These are phyloP conservation scores for Parambassis ranga DNA, from an alignment of 2,797 vertebrate species.

Conservation along the genomic window DNA sequence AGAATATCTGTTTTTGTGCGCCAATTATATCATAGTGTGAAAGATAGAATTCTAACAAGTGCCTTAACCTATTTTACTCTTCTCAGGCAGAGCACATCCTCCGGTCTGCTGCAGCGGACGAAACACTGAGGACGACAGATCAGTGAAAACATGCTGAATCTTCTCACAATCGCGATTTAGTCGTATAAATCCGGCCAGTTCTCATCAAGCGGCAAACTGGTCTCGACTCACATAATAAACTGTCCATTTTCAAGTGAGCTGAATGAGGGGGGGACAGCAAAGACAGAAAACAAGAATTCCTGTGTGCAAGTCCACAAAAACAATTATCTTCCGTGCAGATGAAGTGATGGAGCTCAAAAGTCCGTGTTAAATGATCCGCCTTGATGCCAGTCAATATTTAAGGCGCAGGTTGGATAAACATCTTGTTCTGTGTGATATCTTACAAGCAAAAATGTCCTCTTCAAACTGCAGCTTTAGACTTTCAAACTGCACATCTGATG, in stretches of 20 bases:
- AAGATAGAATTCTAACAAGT: constrained; percentile 66
- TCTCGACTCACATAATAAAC: constrained; percentile 51
- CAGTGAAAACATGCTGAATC: constrained; percentile 71
- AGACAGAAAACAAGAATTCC: constrained; percentile 47
- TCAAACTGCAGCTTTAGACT: constrained; percentile 32
- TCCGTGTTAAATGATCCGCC: constrained; percentile 59
- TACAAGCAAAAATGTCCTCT: constrained; percentile 52
- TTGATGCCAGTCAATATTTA: constrained; percentile 51
- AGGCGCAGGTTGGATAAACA: constrained; percentile 53
- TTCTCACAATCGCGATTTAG: constrained; percentile 67
- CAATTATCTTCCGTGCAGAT: constrained; percentile 46
- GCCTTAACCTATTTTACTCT: constrained; percentile 65
- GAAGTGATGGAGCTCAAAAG: constrained; percentile 50
- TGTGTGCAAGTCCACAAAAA: constrained; percentile 58
- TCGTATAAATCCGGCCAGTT: constrained; percentile 68
- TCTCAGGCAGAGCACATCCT: constrained; percentile 66
- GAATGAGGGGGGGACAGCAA: constrained; percentile 17
- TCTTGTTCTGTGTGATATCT: constrained; percentile 36
- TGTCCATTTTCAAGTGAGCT: constrained; percentile 73
- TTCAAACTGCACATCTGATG: constrained; percentile 60
- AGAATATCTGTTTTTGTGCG: constrained; percentile 21
- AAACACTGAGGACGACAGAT: constrained; percentile 52
- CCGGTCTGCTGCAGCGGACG: constrained; percentile 63
- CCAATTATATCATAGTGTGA: constrained; percentile 51
- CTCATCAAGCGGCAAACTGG: constrained; percentile 61